Percentiles rank a stretch among this genome's conserved stretches.
These are phyloP conservation scores for Siniperca obscura DNA, from an alignment of 2,797 vertebrate species.

Conservation along the genomic window DNA sequence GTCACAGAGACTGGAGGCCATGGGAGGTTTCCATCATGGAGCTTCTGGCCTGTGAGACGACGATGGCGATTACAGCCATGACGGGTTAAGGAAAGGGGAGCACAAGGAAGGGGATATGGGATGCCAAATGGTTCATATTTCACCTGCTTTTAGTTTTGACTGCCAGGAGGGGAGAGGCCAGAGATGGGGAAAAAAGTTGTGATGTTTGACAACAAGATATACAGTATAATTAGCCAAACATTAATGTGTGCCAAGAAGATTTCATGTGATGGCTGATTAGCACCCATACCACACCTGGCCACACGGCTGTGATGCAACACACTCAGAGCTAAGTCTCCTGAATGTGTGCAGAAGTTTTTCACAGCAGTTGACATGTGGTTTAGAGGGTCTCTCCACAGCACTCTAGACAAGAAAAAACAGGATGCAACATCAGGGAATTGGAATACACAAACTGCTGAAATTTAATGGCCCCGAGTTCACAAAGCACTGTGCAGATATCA, in stretches of 20 bases:
- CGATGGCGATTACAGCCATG: not conserved
- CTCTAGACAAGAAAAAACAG: not conserved
- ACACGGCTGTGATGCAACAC: not conserved
- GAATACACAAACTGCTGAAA: constrained; percentile 5
- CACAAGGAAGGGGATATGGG: not conserved
- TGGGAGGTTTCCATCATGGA: not conserved
- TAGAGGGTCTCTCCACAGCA: not conserved
- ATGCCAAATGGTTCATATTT: constrained; percentile 3
- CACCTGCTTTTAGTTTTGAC: not conserved
- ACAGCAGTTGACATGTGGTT: not conserved
- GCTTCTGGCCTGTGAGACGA: not conserved
- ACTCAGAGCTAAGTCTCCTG: not conserved
- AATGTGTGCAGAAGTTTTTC: not conserved
- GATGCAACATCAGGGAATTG: not conserved
- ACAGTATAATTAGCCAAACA: not conserved
- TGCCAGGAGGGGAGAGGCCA: not conserved
- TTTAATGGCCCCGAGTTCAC: not conserved
- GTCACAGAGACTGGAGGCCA: not conserved
- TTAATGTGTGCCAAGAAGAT: not conserved
- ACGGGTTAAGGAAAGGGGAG: not conserved
- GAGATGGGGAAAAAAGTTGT: not conserved
- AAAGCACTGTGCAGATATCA: not conserved
- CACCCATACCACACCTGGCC: not conserved
- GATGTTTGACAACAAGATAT: not conserved
- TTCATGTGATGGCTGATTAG: not conserved